These are phyloP conservation scores for Gasteruption jaculator DNA, from an alignment of 2,888 invertebrate genomes.

Conservation along the genomic window DNA sequence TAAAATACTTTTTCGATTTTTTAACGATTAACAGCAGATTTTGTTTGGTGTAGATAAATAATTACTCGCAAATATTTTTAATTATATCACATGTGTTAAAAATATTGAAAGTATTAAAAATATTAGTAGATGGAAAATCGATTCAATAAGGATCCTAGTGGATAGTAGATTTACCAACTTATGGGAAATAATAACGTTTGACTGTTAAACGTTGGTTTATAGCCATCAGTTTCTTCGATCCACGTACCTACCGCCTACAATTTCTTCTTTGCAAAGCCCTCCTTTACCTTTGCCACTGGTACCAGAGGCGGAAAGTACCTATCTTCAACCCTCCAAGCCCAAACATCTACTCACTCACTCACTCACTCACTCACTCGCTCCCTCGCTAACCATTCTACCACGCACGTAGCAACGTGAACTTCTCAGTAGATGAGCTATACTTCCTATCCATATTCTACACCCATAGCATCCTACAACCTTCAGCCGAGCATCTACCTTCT, in stretches of 20 bases:
- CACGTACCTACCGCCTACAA: slow-evolving; percentile 28
- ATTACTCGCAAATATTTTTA: too few relatives aligned
- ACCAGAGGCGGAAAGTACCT: slow-evolving; percentile 33
- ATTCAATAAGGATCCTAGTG: background rate
- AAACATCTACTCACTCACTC: slow-evolving; percentile 28
- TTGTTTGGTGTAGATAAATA: too few relatives aligned
- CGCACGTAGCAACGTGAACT: slow-evolving; percentile 19
- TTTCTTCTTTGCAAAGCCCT: slow-evolving; percentile 32
- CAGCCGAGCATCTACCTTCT: slow-evolving; percentile 17
- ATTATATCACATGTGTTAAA: too few relatives aligned
- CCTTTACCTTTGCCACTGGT: slow-evolving; percentile 27
- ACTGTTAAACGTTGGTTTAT: too few relatives aligned
- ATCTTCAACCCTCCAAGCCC: slow-evolving; percentile 30
- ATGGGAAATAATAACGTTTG: too few relatives aligned
- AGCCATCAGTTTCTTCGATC: slow-evolving; percentile 24
- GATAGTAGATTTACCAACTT: background rate
- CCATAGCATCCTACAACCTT: slow-evolving; percentile 4
- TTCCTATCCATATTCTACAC: slow-evolving; percentile 9
- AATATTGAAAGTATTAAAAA: too few relatives aligned
- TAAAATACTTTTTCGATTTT: too few relatives aligned
- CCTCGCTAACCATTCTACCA: slow-evolving; percentile 25
- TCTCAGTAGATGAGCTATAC: slow-evolving; percentile 6
- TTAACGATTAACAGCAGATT: too few relatives aligned
- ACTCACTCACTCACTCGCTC: too few relatives aligned
- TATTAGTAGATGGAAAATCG: too few relatives aligned